Evolutionary conservation across 2,888 invertebrate genomes (phyloP).

Genomic region (Parascotia fuliginaria): DNA sequence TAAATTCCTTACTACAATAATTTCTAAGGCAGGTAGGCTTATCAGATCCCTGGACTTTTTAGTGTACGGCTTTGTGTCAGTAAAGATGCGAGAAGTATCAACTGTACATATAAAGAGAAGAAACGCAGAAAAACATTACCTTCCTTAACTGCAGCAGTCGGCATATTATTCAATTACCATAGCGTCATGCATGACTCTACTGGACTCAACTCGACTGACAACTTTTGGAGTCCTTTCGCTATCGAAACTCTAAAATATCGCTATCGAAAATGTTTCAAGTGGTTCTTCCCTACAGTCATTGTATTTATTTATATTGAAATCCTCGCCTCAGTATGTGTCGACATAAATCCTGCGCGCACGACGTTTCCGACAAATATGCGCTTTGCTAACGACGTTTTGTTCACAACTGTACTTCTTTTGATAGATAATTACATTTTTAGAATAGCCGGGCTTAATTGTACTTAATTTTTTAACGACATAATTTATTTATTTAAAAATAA

Average conservation of each 20-base stretch:
- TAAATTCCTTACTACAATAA: no score
- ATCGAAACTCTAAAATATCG: slow-evolving; percentile 9
- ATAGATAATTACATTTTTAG: slow-evolving; percentile 41
- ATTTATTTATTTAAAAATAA: not conserved
- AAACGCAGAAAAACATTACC: no score
- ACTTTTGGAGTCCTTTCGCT: no score
- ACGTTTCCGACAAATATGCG: slow-evolving; percentile 75
- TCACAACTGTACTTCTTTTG: slow-evolving; percentile 54
- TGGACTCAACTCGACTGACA: no score
- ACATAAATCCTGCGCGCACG: slow-evolving; percentile 72
- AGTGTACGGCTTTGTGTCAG: no score
- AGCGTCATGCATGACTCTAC: no score
- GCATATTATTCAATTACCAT: no score
- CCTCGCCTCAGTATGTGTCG: slow-evolving; percentile 64
- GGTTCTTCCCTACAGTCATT: slow-evolving; percentile 13
- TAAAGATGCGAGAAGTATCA: no score
- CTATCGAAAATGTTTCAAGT: slow-evolving; percentile 20
- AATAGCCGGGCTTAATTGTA: slow-evolving; percentile 28
- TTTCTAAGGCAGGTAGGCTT: no score
- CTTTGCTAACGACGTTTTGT: slow-evolving; percentile 73
- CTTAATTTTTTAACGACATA: slow-evolving; percentile 8
- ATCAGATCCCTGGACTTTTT: no score
- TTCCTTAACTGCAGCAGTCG: no score
- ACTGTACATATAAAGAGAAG: no score
- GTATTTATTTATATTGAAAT: slow-evolving; percentile 73